Percentiles rank a stretch among this genome's conserved stretches.
phyloP scores from a whole-genome alignment of 2,797 vertebrate genomes.

The Sebastes hubbsi region DNA sequence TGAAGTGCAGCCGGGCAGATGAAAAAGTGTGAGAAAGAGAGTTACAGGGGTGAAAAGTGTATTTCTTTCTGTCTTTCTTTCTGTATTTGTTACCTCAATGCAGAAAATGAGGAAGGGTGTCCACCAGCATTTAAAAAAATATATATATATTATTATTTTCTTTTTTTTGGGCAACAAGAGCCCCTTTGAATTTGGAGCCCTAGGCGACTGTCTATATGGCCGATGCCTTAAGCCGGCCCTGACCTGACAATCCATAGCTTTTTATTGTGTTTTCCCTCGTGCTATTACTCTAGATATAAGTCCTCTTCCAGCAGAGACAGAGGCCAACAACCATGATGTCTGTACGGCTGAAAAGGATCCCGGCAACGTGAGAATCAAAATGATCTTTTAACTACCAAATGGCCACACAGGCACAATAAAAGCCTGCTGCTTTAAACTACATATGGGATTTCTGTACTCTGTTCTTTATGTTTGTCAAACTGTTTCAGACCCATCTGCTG shows the following conservation, averaged over 20 bases:
- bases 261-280: neutral
- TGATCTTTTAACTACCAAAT: neutral
- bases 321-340: neutral
- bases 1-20: no score
- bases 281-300: neutral
- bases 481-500: neutral
- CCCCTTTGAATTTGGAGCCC: no score
- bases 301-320: constrained; percentile 9
- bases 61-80: no score
- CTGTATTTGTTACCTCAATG: no score
- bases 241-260: neutral
- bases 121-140: no score
- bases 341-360: accelerated
- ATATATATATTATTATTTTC: no score
- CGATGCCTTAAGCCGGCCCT: no score
- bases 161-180: no score
- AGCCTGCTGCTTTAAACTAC: neutral
- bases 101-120: no score
- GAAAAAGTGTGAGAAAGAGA: no score
- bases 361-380: constrained; percentile 8
- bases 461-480: neutral
- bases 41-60: no score
- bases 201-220: no score
- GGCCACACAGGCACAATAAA: neutral
- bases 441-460: neutral